These are phyloP conservation scores for Priocnemis perturbator DNA, from an alignment of 2,888 invertebrate genomes.

Conservation along the genomic window DNA sequence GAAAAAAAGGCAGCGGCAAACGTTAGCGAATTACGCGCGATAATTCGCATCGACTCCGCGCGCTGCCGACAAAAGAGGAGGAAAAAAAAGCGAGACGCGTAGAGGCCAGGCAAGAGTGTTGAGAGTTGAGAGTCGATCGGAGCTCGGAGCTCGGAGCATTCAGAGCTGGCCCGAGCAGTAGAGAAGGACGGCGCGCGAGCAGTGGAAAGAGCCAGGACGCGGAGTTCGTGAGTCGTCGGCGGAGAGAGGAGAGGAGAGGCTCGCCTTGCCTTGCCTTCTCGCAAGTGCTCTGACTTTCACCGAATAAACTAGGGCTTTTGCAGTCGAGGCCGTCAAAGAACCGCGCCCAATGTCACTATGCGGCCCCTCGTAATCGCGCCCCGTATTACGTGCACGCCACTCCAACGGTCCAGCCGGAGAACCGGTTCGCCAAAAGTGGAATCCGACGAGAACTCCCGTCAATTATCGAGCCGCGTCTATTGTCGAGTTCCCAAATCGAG, in stretches of 20 bases:
- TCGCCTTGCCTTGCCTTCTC: too few relatives aligned
- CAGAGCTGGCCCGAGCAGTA: too few relatives aligned
- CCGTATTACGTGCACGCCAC: conserved; percentile 47
- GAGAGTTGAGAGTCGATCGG: too few relatives aligned
- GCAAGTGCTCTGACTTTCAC: conserved; percentile 53
- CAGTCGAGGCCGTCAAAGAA: conserved; percentile 52
- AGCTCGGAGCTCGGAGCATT: too few relatives aligned
- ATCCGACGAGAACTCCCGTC: conserved; percentile 27
- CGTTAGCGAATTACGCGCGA: too few relatives aligned
- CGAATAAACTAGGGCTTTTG: conserved; percentile 49
- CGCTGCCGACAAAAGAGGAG: too few relatives aligned
- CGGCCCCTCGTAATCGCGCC: conserved; percentile 53
- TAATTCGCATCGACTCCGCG: too few relatives aligned
- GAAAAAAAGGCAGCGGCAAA: too few relatives aligned
- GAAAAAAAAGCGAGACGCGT: too few relatives aligned
- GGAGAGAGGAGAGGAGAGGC: background rate
- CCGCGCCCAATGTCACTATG: conserved; percentile 63
- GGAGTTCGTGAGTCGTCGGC: too few relatives aligned
- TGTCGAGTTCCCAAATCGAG: background rate
- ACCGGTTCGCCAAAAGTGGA: conserved; percentile 37
- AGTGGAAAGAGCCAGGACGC: conserved; percentile 8
- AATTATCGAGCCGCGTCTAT: conserved; percentile 13
- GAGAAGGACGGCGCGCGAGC: too few relatives aligned
- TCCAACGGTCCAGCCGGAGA: conserved; percentile 25
- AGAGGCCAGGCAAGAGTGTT: too few relatives aligned